Evolutionary conservation across 2,797 vertebrate genomes (phyloP).

Genomic region (Gadopsis bispinosus): DNA sequence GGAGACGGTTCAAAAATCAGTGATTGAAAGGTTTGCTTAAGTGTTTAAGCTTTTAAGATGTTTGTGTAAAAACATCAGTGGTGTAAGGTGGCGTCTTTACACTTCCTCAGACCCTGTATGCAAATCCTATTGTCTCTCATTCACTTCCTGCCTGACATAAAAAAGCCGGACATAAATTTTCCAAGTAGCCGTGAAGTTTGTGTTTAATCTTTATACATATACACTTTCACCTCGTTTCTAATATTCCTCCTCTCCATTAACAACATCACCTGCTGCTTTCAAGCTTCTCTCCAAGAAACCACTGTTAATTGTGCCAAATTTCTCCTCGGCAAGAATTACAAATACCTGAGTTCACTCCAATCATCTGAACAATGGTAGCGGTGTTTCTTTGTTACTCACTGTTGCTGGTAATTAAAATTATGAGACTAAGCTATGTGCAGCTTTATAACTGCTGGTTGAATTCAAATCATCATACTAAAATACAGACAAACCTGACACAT

Average conservation of each 20-base stretch:
- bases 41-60: slow-evolving; percentile 45
- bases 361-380: slow-evolving; percentile 34
- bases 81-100: slow-evolving; percentile 12
- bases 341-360: slow-evolving; percentile 32
- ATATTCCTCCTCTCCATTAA: slow-evolving; percentile 25
- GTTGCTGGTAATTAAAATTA: slow-evolving; percentile 20
- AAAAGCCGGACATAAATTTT: slow-evolving; percentile 45
- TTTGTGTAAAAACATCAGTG: slow-evolving; percentile 25
- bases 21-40: slow-evolving; percentile 37
- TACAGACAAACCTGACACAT: slow-evolving; percentile 23
- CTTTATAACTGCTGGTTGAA: not conserved
- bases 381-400: slow-evolving; percentile 6
- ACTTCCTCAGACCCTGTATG: slow-evolving; percentile 24
- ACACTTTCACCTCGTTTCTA: slow-evolving; percentile 30
- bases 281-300: slow-evolving; percentile 26
- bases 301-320: slow-evolving; percentile 29
- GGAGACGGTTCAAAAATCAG: slow-evolving; percentile 41
- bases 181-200: slow-evolving; percentile 9
- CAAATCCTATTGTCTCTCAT: slow-evolving; percentile 22
- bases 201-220: slow-evolving; percentile 19
- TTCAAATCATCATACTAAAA: slow-evolving; percentile 14
- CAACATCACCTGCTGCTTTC: slow-evolving; percentile 44
- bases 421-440: slow-evolving; percentile 16
- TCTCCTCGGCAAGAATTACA: slow-evolving; percentile 20
- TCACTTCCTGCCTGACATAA: slow-evolving; percentile 38